These are phyloP conservation scores for Sphaeramia orbicularis DNA, from an alignment of 2,797 vertebrate species.

Conservation along the genomic window DNA sequence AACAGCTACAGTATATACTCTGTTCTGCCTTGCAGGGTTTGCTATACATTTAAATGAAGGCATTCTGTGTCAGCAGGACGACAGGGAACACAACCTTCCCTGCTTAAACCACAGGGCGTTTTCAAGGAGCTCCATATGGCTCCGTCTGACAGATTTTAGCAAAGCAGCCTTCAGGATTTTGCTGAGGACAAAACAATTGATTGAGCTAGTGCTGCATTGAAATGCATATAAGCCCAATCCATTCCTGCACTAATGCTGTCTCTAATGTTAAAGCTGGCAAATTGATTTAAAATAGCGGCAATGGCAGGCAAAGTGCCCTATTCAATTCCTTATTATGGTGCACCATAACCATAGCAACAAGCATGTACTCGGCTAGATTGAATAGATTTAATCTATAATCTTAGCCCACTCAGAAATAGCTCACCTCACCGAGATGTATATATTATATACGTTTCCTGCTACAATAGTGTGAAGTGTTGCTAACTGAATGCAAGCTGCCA, in stretches of 20 bases:
- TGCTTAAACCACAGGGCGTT: conserved; percentile 46
- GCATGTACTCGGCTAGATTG: conserved; percentile 71
- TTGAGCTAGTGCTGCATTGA: conserved; percentile 64
- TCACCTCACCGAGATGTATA: conserved; percentile 47
- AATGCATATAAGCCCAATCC: conserved; percentile 65
- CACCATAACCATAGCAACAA: conserved; percentile 85
- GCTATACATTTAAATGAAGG: conserved; percentile 33
- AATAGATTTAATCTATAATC: conserved; percentile 79
- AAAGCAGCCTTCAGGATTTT: conserved; percentile 60
- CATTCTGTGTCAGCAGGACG: conserved; percentile 37
- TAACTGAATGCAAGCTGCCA: conserved; percentile 8
- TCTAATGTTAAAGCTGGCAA: conserved; percentile 72
- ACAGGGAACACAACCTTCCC: conserved; percentile 30
- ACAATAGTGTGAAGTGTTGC: conserved; percentile 9
- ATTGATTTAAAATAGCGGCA: conserved; percentile 76
- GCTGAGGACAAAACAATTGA: conserved; percentile 67
- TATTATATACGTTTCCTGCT: conserved; percentile 41
- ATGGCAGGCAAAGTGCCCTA: conserved; percentile 73
- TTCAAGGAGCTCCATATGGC: conserved; percentile 62
- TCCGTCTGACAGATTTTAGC: conserved; percentile 47
- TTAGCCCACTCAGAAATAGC: conserved; percentile 69
- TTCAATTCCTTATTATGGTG: conserved; percentile 74
- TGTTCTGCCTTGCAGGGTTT: conserved; percentile 27
- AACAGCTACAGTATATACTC: conserved; percentile 10
- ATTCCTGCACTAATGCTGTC: conserved; percentile 34